Evolutionary conservation across 92 coral and sea anemone genomes (phyloP).

Genomic region (Palythoa caribaeorum): DNA sequence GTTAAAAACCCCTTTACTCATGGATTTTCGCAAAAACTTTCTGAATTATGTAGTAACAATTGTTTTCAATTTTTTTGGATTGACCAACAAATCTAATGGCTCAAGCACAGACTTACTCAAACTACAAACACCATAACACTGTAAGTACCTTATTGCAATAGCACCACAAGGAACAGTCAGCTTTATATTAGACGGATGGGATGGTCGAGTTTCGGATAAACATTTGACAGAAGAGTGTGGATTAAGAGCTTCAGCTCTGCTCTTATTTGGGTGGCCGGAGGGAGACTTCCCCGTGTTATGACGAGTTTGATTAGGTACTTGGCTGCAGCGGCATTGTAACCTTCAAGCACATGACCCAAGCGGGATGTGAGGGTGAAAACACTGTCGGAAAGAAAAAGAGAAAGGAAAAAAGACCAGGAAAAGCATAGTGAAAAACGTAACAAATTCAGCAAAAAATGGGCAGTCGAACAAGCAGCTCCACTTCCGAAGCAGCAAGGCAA

Average conservation of each 20-base stretch:
- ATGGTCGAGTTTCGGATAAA: constrained; percentile 35
- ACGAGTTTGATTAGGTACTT: constrained; percentile 43
- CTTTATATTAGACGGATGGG: constrained; percentile 41
- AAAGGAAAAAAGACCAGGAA: background rate
- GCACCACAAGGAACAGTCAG: constrained; percentile 27
- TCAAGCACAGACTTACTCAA: background rate
- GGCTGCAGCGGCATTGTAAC: constrained; percentile 53
- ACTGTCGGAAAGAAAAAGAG: constrained; percentile 18
- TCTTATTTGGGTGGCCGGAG: constrained; percentile 27
- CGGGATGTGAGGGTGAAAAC: constrained; percentile 52
- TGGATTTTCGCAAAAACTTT: constrained; percentile 69
- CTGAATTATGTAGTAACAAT: constrained; percentile 57
- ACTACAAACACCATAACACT: background rate
- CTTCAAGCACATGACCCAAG: constrained; percentile 54
- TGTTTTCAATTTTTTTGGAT: constrained; percentile 9
- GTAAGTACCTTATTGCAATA: background rate
- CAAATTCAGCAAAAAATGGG: background rate
- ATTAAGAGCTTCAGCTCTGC: constrained; percentile 13
- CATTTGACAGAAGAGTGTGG: constrained; percentile 30
- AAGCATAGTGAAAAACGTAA: background rate
- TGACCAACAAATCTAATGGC: background rate
- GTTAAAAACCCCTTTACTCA: constrained; percentile 56
- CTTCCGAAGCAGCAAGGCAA: background rate
- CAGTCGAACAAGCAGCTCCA: constrained; percentile 19
- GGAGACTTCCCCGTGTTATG: constrained; percentile 17